A percentile compares a stretch with the other conserved stretches of the same genome.
Evolutionary conservation across 2,113 vertebrate species (phyloP).

Genomic region (Gnathonemus longibarbis): DNA sequence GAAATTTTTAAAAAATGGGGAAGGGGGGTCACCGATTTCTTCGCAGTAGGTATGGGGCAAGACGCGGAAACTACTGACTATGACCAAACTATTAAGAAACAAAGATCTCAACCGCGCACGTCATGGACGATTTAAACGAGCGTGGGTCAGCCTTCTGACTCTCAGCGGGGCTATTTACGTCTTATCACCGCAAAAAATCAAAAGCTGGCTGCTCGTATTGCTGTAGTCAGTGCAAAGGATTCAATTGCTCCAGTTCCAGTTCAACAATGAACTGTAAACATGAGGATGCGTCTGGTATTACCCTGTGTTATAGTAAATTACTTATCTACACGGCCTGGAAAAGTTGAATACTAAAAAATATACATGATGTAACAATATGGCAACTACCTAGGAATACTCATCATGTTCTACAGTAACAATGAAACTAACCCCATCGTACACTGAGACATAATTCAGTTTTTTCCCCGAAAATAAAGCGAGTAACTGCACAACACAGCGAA

Average conservation of each 20-base stretch:
- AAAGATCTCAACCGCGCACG: neutral
- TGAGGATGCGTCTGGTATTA: neutral
- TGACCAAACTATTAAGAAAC: neutral
- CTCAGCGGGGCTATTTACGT: neutral
- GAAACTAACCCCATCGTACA: neutral
- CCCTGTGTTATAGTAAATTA: neutral
- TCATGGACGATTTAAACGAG: neutral
- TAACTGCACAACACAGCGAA: neutral
- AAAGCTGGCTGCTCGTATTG: neutral
- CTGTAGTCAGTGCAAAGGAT: neutral
- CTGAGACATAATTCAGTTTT: neutral
- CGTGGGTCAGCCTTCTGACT: neutral
- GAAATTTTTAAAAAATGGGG: neutral
- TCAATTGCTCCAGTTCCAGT: neutral
- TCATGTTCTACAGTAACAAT: neutral
- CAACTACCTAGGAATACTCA: neutral
- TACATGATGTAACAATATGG: neutral
- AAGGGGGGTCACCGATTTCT: neutral
- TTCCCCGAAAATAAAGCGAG: neutral
- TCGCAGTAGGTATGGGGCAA: neutral
- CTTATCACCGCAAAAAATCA: neutral
- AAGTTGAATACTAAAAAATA: neutral
- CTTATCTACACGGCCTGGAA: neutral
- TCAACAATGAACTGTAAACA: neutral
- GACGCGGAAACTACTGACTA: slow-evolving; percentile 10